These are phyloP conservation scores for Diplodus sargus DNA, from an alignment of 2,797 vertebrate genomes.

Conservation along the genomic window DNA sequence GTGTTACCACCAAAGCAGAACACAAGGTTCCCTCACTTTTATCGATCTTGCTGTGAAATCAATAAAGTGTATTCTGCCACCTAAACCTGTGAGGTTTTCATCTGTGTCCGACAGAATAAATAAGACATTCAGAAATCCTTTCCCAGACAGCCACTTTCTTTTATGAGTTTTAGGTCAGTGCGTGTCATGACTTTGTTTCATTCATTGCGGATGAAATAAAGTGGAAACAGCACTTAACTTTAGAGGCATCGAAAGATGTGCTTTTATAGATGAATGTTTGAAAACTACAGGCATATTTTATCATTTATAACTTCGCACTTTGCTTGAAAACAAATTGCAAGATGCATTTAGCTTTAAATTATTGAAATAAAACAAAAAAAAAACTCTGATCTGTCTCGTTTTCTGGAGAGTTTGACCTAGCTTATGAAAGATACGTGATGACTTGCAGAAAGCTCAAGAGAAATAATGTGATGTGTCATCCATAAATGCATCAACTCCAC, in stretches of 20 bases:
- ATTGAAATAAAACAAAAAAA: not conserved
- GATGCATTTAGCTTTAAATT: not conserved
- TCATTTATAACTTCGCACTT: not conserved
- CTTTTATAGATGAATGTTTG: not conserved
- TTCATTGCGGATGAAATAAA: not conserved
- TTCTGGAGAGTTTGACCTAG: not conserved
- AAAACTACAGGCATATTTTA: not conserved
- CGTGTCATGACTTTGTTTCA: not conserved
- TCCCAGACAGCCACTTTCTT: not conserved
- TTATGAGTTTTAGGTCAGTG: not conserved
- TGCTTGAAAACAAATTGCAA: not conserved
- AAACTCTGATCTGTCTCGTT: not conserved
- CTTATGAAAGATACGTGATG: not conserved
- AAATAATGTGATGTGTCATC: conserved; percentile 13
- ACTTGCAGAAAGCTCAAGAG: not conserved
- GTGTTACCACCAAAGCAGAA: not conserved
- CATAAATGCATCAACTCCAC: conserved; percentile 5
- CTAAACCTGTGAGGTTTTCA: not conserved
- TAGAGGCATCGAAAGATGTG: not conserved
- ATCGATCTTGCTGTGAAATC: not conserved
- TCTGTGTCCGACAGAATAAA: not conserved
- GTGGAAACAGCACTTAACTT: not conserved
- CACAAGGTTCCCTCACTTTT: not conserved
- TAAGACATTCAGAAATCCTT: not conserved
- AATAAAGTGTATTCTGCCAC: not conserved